Evolutionary conservation across 37 sponge, comb jelly and placozoan genomes (phyloP).

Genomic region (Halisarca cf. caerulea): DNA sequence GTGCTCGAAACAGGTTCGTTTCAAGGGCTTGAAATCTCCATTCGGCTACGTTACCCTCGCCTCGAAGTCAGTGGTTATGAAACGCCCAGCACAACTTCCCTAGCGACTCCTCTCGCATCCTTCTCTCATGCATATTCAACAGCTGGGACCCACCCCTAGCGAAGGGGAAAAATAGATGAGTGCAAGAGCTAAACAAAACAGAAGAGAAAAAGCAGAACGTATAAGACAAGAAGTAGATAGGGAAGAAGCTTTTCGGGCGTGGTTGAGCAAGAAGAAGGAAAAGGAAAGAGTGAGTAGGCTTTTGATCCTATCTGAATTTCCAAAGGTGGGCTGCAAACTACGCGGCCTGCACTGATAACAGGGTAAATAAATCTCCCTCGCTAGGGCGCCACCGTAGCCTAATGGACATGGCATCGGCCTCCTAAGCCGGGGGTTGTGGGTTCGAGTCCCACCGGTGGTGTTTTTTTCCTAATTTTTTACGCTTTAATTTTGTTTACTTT

Average conservation of each 20-base stretch:
- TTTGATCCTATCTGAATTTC: background rate
- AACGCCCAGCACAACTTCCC: background rate
- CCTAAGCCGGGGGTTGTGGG: constrained; percentile 65
- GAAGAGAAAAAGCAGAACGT: constrained; percentile 9
- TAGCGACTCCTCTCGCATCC: constrained; percentile 14
- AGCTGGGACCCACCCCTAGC: background rate
- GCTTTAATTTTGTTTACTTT: too few species aligned
- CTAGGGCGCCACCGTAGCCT: constrained; percentile 56
- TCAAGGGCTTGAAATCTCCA: background rate
- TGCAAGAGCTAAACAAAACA: background rate
- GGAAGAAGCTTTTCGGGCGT: constrained; percentile 60
- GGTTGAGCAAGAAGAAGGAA: constrained; percentile 70
- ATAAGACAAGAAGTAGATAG: constrained; percentile 22
- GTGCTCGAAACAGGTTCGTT: background rate
- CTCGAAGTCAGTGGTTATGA: too few species aligned
- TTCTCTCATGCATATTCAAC: background rate
- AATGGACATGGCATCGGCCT: constrained; percentile 62
- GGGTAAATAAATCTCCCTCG: too few species aligned
- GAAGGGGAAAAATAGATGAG: background rate
- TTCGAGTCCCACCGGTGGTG: constrained; percentile 61
- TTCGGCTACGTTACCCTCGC: too few species aligned
- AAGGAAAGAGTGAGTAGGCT: constrained; percentile 22
- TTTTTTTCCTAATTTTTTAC: background rate
- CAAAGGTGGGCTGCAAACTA: too few species aligned
- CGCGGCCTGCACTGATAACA: too few species aligned